Base-by-base conservation (phyloP, 2,113 vertebrate genomes). In the Sapajus apella region DNA sequence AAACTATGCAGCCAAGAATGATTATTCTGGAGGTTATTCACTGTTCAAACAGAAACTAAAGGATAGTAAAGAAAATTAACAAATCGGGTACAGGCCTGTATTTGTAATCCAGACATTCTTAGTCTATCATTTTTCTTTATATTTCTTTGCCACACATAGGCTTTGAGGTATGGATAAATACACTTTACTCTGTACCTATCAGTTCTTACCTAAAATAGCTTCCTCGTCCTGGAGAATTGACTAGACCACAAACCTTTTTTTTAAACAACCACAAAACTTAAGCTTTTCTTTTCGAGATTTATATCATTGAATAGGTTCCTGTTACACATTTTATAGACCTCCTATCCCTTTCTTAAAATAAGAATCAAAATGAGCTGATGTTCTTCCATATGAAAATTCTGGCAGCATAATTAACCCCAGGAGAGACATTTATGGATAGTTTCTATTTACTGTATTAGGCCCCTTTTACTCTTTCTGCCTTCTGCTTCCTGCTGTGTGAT, bases 401-500 rank as follows among this genome's bases (percentile, higher is more conserved):
- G 43, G n/a, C 8, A 80, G 50, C 70, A 80, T 68, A 92, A 58
- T 73, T 58, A 80, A 68, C 11, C 45, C n/a, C 21, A 50, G 13
- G 64, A 82, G 64, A 96, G 55, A 30, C 7, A 55, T 35, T 76
- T 82, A 70, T 64, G 18, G 32, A 66, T 72, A 18, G 58, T 18
- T 86, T 58, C 52, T 27, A 77, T 76, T 93, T 91, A 75, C 32
- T 93, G 13, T 21, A 4, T 30, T 66, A 37, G 37, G 55, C 6
- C 47, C 12, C 72, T 56, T 91, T 64, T 27, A 7, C 23, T 77
- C 61, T 91, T 83, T 12, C 58, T 90, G 37, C n/a, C 10, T 86
- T 79, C 80, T 95, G 56, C 56, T 91, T 93, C 11, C 93, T 82
- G 79, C 66, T 81, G 75, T 56, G 83, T 79, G 87, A 95, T 66